These are phyloP conservation scores for Catalaphyllia jardinei DNA, from an alignment of 64 coral and sea anemone genomes.

Conservation along the genomic window DNA sequence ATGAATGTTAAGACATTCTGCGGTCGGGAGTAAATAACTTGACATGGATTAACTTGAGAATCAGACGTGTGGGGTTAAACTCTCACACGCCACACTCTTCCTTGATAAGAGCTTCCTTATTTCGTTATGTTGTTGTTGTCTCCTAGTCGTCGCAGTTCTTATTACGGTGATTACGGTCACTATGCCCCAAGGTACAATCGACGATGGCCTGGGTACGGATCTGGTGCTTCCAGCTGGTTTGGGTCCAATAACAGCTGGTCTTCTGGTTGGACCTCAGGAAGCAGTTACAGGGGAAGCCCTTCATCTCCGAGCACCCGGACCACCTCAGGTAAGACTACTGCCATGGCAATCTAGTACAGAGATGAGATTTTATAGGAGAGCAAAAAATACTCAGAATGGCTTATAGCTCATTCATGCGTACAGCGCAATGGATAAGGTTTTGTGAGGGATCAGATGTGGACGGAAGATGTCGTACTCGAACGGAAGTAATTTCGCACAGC, in stretches of 20 bases:
- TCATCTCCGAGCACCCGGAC: slow-evolving; percentile 28
- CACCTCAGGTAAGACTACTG: background rate
- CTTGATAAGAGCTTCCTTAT: too few relatives aligned
- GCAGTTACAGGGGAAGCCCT: background rate
- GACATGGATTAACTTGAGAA: too few relatives aligned
- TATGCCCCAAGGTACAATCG: background rate
- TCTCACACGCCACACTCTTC: too few relatives aligned
- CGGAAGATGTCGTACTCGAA: too few relatives aligned
- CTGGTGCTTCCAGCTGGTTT: slow-evolving; percentile 37
- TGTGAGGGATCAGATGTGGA: too few relatives aligned
- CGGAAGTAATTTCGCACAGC: too few relatives aligned
- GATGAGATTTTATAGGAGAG: too few relatives aligned
- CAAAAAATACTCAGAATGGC: background rate
- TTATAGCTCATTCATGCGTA: background rate
- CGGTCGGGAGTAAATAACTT: too few relatives aligned
- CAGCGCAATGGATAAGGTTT: too few relatives aligned
- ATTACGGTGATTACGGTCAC: slow-evolving; percentile 5
- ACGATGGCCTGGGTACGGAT: slow-evolving; percentile 12
- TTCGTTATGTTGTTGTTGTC: background rate
- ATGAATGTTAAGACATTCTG: too few relatives aligned
- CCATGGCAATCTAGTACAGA: background rate
- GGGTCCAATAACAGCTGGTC: slow-evolving; percentile 41
- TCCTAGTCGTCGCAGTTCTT: background rate
- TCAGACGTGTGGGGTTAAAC: too few relatives aligned
- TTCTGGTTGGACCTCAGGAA: slow-evolving; percentile 21